Percentiles rank a stretch among this genome's conserved stretches.
Conservation (phyloP, 30 jellyfish, hydroid and myxozoan genomes). For the Aurelia aurita complex sp. Pacific region DNA sequence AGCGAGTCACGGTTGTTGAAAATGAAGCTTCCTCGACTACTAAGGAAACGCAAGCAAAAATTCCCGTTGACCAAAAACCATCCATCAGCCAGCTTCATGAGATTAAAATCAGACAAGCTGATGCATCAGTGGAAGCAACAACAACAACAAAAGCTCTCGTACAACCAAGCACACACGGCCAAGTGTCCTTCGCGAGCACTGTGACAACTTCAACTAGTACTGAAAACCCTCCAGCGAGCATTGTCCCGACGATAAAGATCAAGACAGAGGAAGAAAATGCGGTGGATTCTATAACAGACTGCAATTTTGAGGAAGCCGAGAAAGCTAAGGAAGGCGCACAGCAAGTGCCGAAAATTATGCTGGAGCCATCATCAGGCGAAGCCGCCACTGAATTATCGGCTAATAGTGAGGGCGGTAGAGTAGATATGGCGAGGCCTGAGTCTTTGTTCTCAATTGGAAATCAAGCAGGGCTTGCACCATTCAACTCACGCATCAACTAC, state of each 20-base stretch:
- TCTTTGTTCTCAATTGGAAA: constrained; percentile 35
- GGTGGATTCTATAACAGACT: constrained; percentile 83
- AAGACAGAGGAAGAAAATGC: constrained; percentile 73
- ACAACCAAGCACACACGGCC: constrained; percentile 7
- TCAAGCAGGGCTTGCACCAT: constrained; percentile 58
- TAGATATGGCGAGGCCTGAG: constrained; percentile 49
- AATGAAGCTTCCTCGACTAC: constrained; percentile 40
- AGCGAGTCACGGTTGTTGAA: constrained; percentile 24
- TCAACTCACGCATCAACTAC: constrained; percentile 40
- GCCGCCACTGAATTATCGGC: constrained; percentile 38
- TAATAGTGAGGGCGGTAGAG: constrained; percentile 7
- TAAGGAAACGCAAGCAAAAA: constrained; percentile 27
- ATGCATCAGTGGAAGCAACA: not conserved
- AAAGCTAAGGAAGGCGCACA: constrained; percentile 39
- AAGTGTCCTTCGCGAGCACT: not conserved
- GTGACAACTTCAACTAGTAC: constrained; percentile 3
- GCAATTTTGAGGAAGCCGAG: constrained; percentile 66
- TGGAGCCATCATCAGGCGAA: constrained; percentile 45
- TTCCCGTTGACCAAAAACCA: constrained; percentile 28
- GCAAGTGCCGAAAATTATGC: constrained; percentile 64
- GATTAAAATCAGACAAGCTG: not conserved
- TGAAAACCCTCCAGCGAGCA: not conserved
- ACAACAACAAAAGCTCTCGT: not conserved
- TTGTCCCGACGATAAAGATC: constrained; percentile 16
- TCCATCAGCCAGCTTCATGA: constrained; percentile 4